Base-by-base conservation (phyloP, 1,140 invertebrate genomes). In the Cephus cinctus region DNA sequence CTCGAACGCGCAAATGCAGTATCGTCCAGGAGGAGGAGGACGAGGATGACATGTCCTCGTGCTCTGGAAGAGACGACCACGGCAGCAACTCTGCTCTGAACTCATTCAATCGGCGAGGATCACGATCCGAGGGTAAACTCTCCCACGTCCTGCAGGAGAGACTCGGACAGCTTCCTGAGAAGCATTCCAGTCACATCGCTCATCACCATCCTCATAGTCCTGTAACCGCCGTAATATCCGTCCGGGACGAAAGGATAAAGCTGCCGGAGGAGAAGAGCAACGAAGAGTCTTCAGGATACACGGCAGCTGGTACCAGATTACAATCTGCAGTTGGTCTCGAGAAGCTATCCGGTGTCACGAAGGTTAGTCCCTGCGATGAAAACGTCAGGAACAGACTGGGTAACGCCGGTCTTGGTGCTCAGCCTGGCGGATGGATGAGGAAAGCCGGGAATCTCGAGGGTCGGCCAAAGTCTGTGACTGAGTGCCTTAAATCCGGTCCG, bases 11-110 rank as follows among this genome's bases (percentile, higher is more conserved):
- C 35, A 93, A 94, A 65, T 94, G 90, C 74, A 91, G 89, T 58
- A 92, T 94, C 57, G 91, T 93, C 5, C 86, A 86, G 56, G 90
- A 92, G 71, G 90, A 90, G 62, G 89, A 92, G 56, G 89, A 90
- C 56, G 81, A 80, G 53, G 81, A 80, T 45, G 71, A 81, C 2
- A 76, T 80, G 21, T 79, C 78, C 8, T 76, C 72, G 5, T 80
- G 77, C 51, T 80, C 80, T 1, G 77, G 76, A 8, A 67, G 77
- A 4, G 79, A 81, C 31, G 79, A 81, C n/a, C 59, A 75, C 21
- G 67, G 68, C 4, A 73, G 76, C 31, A 74, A 71, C 42, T 70
- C 69, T 16, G 61, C 73, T 0, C 50, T 81, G 18, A 80, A 75
- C 53, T 63, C 69, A 3, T 63, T 74, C 16, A 75, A 71, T 39